Conservation (phyloP, 2,888 invertebrate genomes). For the Drosophila algonquin region DNA sequence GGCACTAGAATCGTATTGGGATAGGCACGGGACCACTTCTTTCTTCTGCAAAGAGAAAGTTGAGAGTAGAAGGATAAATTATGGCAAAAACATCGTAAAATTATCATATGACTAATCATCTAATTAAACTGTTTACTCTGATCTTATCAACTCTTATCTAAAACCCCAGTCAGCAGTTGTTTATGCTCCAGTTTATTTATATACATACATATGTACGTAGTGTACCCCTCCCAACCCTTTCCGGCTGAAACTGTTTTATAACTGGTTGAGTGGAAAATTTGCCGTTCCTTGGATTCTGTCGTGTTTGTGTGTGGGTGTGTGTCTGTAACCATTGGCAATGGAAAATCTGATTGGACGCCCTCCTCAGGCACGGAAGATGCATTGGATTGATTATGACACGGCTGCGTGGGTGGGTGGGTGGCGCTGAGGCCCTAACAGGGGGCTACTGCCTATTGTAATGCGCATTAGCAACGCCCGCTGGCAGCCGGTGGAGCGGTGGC, state of each 20-base stretch:
- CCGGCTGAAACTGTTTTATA: constrained; percentile 2
- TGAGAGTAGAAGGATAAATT: background rate
- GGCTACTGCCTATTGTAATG: constrained; percentile 2
- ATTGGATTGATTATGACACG: constrained; percentile 3
- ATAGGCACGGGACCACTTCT: constrained; percentile 7
- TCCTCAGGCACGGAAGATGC: constrained; percentile 5
- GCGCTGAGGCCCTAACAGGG: background rate
- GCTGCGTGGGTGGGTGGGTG: background rate
- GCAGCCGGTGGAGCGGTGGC: constrained; percentile 12
- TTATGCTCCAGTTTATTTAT: constrained; percentile 33
- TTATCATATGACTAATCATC: background rate
- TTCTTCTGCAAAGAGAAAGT: constrained; percentile 21
- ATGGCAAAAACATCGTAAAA: background rate
- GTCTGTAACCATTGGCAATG: constrained; percentile 1
- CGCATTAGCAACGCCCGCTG: constrained; percentile 6
- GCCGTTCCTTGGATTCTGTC: constrained; percentile 12
- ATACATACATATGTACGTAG: background rate
- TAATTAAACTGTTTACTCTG: background rate
- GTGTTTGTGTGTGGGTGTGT: background rate
- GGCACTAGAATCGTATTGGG: constrained; percentile 13
- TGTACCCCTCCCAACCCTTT: background rate
- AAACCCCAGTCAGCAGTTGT: constrained; percentile 18
- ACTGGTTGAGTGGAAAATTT: constrained; percentile 45
- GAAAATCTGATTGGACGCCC: constrained; percentile 22
- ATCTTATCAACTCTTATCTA: background rate